Evolutionary conservation across 2,113 vertebrate species (phyloP), one percentile per base, ranked within the genome.

Genomic region (Hystrix brachyura): DNA sequence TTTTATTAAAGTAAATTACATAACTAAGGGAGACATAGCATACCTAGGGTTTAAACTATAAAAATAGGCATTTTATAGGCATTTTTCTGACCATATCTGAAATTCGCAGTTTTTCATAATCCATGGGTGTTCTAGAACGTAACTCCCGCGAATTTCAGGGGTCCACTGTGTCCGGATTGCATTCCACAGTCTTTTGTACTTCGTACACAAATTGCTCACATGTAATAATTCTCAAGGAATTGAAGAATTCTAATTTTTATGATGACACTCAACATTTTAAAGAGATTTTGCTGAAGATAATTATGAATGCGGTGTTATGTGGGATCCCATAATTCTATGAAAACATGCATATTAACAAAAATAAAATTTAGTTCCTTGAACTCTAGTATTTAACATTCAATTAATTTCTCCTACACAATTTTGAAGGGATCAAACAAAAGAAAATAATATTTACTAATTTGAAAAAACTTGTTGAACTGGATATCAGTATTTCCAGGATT

Each of bases 311-410:
- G 29, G 17, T 91, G 12, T 86, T 95, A 46, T 89, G 5, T 79
- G 14, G 15, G 71, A 43, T 78, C 89, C 64, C 34, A 72, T n/a
- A 87, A 46, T 12, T 86, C 14, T 80, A 90, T 86, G 25, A 62
- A 90, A 93, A 79, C 11, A 43, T 67, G 2, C 95, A 94, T 79
- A 90, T 32, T 46, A 72, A 43, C 27, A 60, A 87, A 94, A 94
- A 15, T 71, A 25, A 46, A 79, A 93, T 87, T 10, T 72, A 90
- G 21, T 29, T 32, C 13, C 29, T 72, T 71, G 12, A 92, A 65
- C 12, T 18, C 5, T 92, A 53, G 11, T 12, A 88, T 76, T 92
- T 51, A 65, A 38, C 34, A 72, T 89, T 38, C 88, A 43, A 67
- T 83, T 92, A 57, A 83, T 82, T 60, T 94, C 1, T 65, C 59